Conservation (phyloP, 2,888 invertebrate genomes). For the Chloroclysta siterata region DNA sequence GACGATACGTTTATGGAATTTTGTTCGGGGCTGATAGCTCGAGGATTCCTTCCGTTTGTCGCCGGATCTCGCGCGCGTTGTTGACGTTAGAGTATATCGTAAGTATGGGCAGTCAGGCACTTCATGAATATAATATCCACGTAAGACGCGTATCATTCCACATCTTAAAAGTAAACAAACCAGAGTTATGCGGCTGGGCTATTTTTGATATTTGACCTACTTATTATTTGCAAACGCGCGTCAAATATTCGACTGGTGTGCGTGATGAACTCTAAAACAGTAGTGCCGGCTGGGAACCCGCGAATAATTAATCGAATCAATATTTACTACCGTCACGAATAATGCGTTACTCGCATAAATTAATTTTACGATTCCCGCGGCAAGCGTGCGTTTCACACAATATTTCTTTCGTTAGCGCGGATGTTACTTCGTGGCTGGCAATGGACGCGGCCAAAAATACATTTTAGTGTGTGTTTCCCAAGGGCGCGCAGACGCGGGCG, state of each 20-base stretch:
- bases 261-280: slow-evolving; percentile 15
- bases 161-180: slow-evolving; percentile 37
- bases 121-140: slow-evolving; percentile 15
- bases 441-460: slow-evolving; percentile 79
- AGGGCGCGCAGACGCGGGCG: slow-evolving; percentile 60
- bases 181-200: slow-evolving; percentile 26
- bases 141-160: slow-evolving; percentile 18
- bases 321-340: slow-evolving; percentile 54
- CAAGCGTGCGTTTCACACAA: slow-evolving; percentile 58
- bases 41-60: slow-evolving; percentile 21
- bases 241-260: slow-evolving; percentile 7
- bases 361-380: slow-evolving; percentile 57
- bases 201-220: slow-evolving; percentile 39
- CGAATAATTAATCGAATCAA: slow-evolving; percentile 46
- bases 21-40: slow-evolving; percentile 13
- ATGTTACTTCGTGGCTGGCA: slow-evolving; percentile 77
- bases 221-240: slow-evolving; percentile 30
- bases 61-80: neutral
- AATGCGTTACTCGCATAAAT: slow-evolving; percentile 55
- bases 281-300: slow-evolving; percentile 17
- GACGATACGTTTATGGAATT: slow-evolving; percentile 19
- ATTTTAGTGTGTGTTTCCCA: slow-evolving; percentile 80
- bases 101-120: neutral
- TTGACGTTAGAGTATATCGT: slow-evolving; percentile 1
- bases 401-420: slow-evolving; percentile 70